Percentiles rank a stretch among this genome's conserved stretches.
phyloP scores from a whole-genome alignment of 2,888 invertebrate genomes.

The Lithophane semibrunnea region DNA sequence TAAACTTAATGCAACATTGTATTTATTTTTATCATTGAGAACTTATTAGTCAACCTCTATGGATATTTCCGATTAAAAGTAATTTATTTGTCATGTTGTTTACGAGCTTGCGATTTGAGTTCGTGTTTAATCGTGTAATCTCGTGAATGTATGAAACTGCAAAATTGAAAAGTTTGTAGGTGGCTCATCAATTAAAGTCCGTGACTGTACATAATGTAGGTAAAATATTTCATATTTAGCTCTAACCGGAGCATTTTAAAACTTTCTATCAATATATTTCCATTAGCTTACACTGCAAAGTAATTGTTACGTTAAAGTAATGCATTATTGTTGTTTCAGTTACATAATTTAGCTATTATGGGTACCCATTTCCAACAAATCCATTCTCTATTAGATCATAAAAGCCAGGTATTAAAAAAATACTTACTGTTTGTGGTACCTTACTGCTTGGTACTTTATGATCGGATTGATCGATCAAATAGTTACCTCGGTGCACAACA shows the following conservation, averaged over 20 bases:
- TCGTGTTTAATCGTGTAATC: too few species aligned
- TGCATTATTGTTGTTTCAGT: conserved; percentile 16
- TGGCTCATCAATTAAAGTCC: too few species aligned
- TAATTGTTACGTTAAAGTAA: conserved; percentile 16
- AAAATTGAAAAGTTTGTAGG: too few species aligned
- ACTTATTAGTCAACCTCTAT: too few species aligned
- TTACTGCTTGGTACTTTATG: neutral
- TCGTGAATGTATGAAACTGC: too few species aligned
- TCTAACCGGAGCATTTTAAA: neutral
- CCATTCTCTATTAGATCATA: conserved; percentile 66
- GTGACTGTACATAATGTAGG: too few species aligned
- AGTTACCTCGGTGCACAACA: neutral
- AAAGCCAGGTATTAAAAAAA: conserved; percentile 3
- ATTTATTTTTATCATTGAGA: too few species aligned
- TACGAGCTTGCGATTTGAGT: too few species aligned
- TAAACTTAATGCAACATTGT: too few species aligned
- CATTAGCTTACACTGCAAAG: conserved; percentile 3
- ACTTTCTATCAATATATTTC: conserved; percentile 21
- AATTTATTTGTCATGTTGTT: too few species aligned
- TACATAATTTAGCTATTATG: conserved; percentile 25
- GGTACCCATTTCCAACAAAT: conserved; percentile 44
- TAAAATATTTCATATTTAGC: neutral
- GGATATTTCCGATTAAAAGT: too few species aligned
- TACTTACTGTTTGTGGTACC: neutral
- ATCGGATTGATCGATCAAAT: conserved; percentile 16